Base-by-base conservation (phyloP, 2,797 vertebrate genomes). In the Champsocephalus gunnari region DNA sequence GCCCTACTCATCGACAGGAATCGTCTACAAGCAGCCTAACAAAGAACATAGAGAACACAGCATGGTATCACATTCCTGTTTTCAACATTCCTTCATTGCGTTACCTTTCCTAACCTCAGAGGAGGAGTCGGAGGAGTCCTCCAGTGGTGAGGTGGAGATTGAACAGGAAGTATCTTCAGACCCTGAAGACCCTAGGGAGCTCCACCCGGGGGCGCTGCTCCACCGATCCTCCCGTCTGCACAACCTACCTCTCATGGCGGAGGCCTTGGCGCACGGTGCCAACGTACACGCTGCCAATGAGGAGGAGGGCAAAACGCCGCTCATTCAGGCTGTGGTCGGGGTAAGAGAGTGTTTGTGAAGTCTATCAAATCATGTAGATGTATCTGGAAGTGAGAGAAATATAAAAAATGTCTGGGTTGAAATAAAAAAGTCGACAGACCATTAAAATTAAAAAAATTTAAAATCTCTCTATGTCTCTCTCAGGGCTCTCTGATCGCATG, bases 401-500 rank as follows among this genome's bases (percentile, higher is more conserved):
- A 17, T 51, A 14, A 19, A 50, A 12, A 51, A 12, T 9, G 10
- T 10, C 10, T 56, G 2, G 13, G 41, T 38, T 63, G n/a, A 61
- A 50, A 9, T 41, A 16, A 5, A 4, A 28, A 28, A 21, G 24
- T 1, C 13, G 17, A 2, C 6, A 0, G 16, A 43, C 2, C 34
- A 38, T 9, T 2, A 38, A 38, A 8, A 38, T 7, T 8, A 45
- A 10, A 12, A 47, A 0, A 24, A 24, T 3, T 24, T 3, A 24
- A 24, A 3, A 17, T 38, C 34, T 38, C 6, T 38, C 34, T 38
- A 6, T 38, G 34, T 38, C 34, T 38, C 32, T 68, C 10, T 4
- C 91, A 99, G 98, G 97, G 97, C 21, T 99, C 98, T 68, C 86
- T 99, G 88, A 95, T 99, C 73, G 95, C 97, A 19, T 99, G 98